Base-by-base conservation (phyloP, 1,140 invertebrate species). In the Potamilus streckersoni region DNA sequence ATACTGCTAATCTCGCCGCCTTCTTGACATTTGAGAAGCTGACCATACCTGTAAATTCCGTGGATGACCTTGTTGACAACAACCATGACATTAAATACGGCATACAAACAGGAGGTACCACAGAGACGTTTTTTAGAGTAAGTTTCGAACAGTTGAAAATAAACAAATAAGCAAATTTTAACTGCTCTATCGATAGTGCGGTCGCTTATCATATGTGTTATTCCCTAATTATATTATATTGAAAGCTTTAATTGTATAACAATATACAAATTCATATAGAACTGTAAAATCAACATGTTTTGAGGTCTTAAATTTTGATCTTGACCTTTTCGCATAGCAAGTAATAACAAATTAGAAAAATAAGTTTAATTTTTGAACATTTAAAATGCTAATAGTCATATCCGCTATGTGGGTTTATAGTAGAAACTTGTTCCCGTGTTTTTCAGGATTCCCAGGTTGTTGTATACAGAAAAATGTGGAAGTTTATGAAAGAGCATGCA, bases 1-100 rank as follows among this genome's bases (percentile, higher is more conserved):
- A 99, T 90, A 99, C 97, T 49, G 97, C 97, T 57, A 98, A 99
- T 90, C 92, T 99, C 83, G 98, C 98, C 38, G 97, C 98, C 56
- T 99, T 99, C 90, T 90, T 99, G 11, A 99, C 97, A 1, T 97
- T 98, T 11, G 97, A 98, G 88, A 92, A 96, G 80, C 96, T 99
- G 94, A 96, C 98, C 87, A 96, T 96, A 1, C 96, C 97, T 12
- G 99, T 99, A 71, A 95, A 98, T 89, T 96, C 94, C 85, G 96
- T 96, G 0, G 97, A 99, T 88, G 98, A 99, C 91, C 91, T 99
- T 65, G 96, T 97, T 15, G 97, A 97, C 89, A 97, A 99, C 90
- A 97, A 96, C 0, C 38, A 49, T 8, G 95, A 96, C 91, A 98
- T 99, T 80, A 96, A 97, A 90, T 99, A 99, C 88, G 98, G 98